A percentile compares a stretch with the other conserved stretches of the same genome.
These are phyloP conservation scores for Perccottus glenii DNA, from an alignment of 2,113 vertebrate genomes.

Conservation along the genomic window DNA sequence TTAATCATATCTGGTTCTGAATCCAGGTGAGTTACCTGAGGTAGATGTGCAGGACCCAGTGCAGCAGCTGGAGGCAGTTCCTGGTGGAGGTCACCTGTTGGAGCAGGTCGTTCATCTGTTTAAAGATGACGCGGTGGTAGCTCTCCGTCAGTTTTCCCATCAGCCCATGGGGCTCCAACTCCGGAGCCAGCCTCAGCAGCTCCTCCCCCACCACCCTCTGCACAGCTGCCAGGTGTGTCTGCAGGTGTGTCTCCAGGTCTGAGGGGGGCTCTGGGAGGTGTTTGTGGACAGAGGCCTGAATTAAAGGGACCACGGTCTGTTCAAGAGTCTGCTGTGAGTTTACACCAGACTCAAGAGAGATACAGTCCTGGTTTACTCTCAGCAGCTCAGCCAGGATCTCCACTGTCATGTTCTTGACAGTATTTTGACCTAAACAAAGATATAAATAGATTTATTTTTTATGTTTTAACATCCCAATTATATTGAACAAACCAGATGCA, in stretches of 20 bases:
- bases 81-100: slow-evolving; percentile 11
- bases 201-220: neutral
- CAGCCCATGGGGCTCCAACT: neutral
- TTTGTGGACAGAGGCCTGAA: slow-evolving; percentile 21
- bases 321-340: neutral
- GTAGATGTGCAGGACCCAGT: slow-evolving; percentile 41
- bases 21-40: slow-evolving; percentile 50
- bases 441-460: no score
- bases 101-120: slow-evolving; percentile 42
- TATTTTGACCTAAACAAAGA: neutral
- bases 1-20: neutral
- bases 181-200: slow-evolving; percentile 18
- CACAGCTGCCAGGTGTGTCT: slow-evolving; percentile 6
- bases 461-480: no score
- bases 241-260: slow-evolving; percentile 9
- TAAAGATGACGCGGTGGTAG: slow-evolving; percentile 26
- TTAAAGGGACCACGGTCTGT: neutral
- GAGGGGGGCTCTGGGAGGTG: slow-evolving; percentile 39
- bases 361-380: fast-evolving
- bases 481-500: no score
- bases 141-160: slow-evolving; percentile 4
- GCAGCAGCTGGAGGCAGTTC: slow-evolving; percentile 30
- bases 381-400: neutral
- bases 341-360: no score
- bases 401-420: fast-evolving